Evolutionary conservation across 2,888 invertebrate species (phyloP).

Genomic region (Cyclophora albipunctata): DNA sequence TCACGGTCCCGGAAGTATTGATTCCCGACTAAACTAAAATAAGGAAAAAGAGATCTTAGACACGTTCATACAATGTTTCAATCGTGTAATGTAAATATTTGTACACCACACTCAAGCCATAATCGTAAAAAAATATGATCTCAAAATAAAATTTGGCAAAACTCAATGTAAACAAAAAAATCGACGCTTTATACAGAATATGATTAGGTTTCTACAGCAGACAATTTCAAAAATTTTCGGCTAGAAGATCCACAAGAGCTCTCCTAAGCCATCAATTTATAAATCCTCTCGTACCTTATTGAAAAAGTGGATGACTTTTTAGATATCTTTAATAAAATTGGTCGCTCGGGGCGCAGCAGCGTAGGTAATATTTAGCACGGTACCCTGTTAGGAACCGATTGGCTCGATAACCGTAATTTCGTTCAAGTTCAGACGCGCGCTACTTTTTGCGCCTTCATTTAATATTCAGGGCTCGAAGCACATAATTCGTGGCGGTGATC

Average conservation of each 20-base stretch:
- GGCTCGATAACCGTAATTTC: conserved; percentile 55
- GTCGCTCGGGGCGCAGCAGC: conserved; percentile 21
- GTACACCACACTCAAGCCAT: too few relatives aligned
- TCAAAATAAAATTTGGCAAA: too few relatives aligned
- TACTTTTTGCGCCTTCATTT: conserved; percentile 49
- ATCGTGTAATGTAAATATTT: too few relatives aligned
- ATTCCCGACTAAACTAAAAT: conserved; percentile 3
- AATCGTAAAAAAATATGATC: too few relatives aligned
- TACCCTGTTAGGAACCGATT: conserved; percentile 39
- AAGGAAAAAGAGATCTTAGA: too few relatives aligned
- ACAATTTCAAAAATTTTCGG: conserved; percentile 1
- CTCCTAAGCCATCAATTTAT: conserved; percentile 29
- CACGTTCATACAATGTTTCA: too few relatives aligned
- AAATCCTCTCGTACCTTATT: conserved; percentile 31
- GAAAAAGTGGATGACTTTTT: conserved; percentile 35
- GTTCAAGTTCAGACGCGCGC: conserved; percentile 43
- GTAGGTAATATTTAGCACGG: conserved; percentile 31
- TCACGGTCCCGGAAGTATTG: conserved; percentile 16
- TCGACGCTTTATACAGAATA: too few relatives aligned
- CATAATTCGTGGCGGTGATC: conserved; percentile 63
- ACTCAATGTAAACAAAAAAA: too few relatives aligned
- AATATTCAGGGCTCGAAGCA: conserved; percentile 56
- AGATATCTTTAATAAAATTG: conserved; percentile 38
- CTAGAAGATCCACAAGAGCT: conserved; percentile 12
- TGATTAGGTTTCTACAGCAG: too few relatives aligned